These are phyloP conservation scores for Acanthacorydalis orientalis DNA, from an alignment of 2,888 invertebrate genomes.

Conservation along the genomic window DNA sequence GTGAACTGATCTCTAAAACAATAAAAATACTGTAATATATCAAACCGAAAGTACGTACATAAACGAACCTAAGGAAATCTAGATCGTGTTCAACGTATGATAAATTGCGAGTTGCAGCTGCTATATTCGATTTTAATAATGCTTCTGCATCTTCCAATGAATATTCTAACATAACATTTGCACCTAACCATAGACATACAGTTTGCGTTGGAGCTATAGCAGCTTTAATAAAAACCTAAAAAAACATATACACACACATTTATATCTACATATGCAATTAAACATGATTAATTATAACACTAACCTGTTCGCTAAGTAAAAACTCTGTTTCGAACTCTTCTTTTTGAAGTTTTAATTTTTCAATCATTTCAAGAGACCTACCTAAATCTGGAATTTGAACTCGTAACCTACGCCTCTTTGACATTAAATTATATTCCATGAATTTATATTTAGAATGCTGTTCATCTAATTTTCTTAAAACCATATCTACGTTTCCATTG, in stretches of 20 bases:
- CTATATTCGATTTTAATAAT: slow-evolving; percentile 66
- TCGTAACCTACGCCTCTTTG: slow-evolving; percentile 72
- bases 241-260: neutral
- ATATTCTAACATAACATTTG: slow-evolving; percentile 97
- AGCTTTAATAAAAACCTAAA: slow-evolving; percentile 44
- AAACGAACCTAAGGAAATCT: slow-evolving; percentile 63
- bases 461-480: slow-evolving; percentile 75
- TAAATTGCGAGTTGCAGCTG: slow-evolving; percentile 68
- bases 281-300: slow-evolving; percentile 16
- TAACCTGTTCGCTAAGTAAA: slow-evolving; percentile 83
- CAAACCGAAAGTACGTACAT: neutral
- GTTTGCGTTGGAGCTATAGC: slow-evolving; percentile 76
- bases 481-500: slow-evolving; percentile 66
- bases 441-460: slow-evolving; percentile 93
- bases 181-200: slow-evolving; percentile 70
- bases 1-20: slow-evolving; percentile 83
- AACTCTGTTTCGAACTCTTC: slow-evolving; percentile 76
- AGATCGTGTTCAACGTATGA: slow-evolving; percentile 79
- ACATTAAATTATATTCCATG: slow-evolving; percentile 84
- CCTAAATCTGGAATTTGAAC: slow-evolving; percentile 90
- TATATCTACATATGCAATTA: neutral
- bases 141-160: slow-evolving; percentile 77
- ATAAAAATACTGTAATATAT: neutral
- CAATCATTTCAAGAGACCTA: slow-evolving; percentile 80
- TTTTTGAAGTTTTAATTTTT: slow-evolving; percentile 67